A percentile compares a stretch with the other conserved stretches of the same genome.
phyloP scores from a whole-genome alignment of 2,113 vertebrate species.

The Apeltes quadracus region DNA sequence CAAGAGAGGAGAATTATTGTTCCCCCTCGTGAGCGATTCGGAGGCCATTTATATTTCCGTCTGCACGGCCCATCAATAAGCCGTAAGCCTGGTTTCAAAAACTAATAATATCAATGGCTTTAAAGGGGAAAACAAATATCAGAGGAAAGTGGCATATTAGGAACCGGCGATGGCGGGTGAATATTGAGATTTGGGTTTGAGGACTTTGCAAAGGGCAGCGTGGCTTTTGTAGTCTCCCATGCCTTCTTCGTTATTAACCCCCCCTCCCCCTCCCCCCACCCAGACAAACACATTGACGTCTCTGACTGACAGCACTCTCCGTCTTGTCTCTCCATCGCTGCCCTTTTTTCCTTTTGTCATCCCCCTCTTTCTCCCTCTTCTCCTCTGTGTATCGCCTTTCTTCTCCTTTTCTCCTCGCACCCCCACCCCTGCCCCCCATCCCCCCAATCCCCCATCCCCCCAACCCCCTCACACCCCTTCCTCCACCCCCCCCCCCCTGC shows the following conservation, averaged over 20 bases:
- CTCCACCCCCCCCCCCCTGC: slow-evolving; percentile 47
- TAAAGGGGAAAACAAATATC: slow-evolving; percentile 76
- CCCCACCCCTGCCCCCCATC: slow-evolving; percentile 3
- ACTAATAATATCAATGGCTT: slow-evolving; percentile 78
- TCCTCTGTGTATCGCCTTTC: slow-evolving; percentile 51
- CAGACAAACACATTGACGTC: slow-evolving; percentile 31
- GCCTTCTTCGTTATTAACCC: slow-evolving; percentile 47
- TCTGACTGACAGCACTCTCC: slow-evolving; percentile 51
- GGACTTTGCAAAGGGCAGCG: slow-evolving; percentile 55
- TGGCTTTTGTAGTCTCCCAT: slow-evolving; percentile 45
- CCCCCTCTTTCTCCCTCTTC: slow-evolving; percentile 36
- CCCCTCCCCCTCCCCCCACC: slow-evolving; percentile 15
- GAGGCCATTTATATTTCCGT: slow-evolving; percentile 68
- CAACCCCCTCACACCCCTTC: not conserved
- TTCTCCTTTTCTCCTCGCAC: slow-evolving; percentile 67
- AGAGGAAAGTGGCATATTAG: slow-evolving; percentile 68
- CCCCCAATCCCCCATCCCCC: slow-evolving; percentile 6
- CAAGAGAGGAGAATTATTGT: slow-evolving; percentile 61
- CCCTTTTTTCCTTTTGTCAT: slow-evolving; percentile 15
- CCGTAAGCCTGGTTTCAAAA: slow-evolving; percentile 70
- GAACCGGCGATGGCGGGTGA: slow-evolving; percentile 42
- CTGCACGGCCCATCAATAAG: slow-evolving; percentile 65
- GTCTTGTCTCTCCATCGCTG: slow-evolving; percentile 39
- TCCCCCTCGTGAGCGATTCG: slow-evolving; percentile 61
- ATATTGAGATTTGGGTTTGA: slow-evolving; percentile 67